Percentiles rank a stretch among this genome's conserved stretches.
Conservation (phyloP, 2,113 vertebrate species). For the Cathartes aura region DNA sequence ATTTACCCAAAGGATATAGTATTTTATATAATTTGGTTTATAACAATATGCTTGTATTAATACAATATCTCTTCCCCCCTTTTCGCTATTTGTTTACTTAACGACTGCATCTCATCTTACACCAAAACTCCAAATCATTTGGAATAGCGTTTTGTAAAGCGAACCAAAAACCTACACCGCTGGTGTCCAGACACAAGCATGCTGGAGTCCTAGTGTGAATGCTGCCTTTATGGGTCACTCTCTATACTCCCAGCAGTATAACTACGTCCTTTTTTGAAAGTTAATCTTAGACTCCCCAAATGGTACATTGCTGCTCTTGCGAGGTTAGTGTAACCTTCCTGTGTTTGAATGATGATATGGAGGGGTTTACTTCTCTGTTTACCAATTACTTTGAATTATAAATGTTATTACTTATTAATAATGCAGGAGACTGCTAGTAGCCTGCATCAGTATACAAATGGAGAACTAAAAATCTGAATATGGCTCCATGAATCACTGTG, state of each 20-base stretch:
- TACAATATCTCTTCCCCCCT: not conserved
- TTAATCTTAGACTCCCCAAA: not conserved
- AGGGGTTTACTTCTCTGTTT: not conserved
- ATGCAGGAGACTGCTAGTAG: not conserved
- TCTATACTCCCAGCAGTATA: fast-evolving
- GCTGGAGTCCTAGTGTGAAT: fast-evolving
- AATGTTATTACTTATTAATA: not conserved
- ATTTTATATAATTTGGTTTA: not conserved
- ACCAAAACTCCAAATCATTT: not conserved
- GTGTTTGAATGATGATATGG: not conserved
- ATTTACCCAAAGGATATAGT: not conserved
- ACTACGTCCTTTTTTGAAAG: not conserved
- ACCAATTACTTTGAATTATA: slow-evolving; percentile 1
- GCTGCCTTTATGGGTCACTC: not conserved
- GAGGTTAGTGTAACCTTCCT: not conserved
- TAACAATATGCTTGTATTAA: not conserved
- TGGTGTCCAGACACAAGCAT: not conserved
- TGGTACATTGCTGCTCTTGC: not conserved
- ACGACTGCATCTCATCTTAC: not conserved
- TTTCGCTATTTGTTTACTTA: not conserved
- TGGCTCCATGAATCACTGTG: fast-evolving
- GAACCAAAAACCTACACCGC: not conserved
- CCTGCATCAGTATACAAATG: not conserved
- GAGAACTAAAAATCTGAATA: not conserved
- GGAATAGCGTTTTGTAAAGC: not conserved